Evolutionary conservation across 30 jellyfish, hydroid and myxozoan species (phyloP), one percentile per base, ranked within the genome.

Genomic region (Chrysaora quinquecirrha): DNA sequence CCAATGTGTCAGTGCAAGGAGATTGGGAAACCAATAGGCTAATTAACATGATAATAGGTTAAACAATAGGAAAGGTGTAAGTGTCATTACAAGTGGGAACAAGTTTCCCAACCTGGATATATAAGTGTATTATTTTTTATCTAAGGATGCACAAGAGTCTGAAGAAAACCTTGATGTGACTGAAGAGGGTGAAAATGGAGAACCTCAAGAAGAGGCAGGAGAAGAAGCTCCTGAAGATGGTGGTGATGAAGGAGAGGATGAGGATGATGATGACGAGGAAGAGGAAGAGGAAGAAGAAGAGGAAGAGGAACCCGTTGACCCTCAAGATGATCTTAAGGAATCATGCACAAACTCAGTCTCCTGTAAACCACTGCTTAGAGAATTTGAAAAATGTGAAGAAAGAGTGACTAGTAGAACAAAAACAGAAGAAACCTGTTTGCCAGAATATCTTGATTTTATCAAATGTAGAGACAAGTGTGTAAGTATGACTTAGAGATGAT

Each of bases 221-320:
- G 90, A 80, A 16, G 90, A 80, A 24, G 84, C 20, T 0, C 49
- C 61, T 19, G 80, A 28, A 18, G 35, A 43, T 18, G 90, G 48
- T 7, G 84, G 33, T 20, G 48, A 60, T 1, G 71, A 52, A 50
- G 89, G 64, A 16, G 75, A 69, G 25, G 87, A 20, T 1, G 87
- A 69, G 29, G 87, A 32, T 1, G 92, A 69, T 32, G 95, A 75
- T 4, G 95, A 85, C 11, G 95, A 85, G n/a, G 95, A 85, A 1
- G 96, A 87, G 12, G 96, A 88, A 1, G 96, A 88, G n/a, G 96
- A 88, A n/a, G 96, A 87, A 11, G 96, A 88, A 33, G 96, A 88
- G 14, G 96, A 88, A 52, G 96, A 88, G 34, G 96, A 88, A 12
- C 85, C 87, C 2, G 89, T 38, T 18, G 96, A 88, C 77, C 90